Evolutionary conservation across 1,140 invertebrate genomes (phyloP).

Genomic region (Papilio glaucus): DNA sequence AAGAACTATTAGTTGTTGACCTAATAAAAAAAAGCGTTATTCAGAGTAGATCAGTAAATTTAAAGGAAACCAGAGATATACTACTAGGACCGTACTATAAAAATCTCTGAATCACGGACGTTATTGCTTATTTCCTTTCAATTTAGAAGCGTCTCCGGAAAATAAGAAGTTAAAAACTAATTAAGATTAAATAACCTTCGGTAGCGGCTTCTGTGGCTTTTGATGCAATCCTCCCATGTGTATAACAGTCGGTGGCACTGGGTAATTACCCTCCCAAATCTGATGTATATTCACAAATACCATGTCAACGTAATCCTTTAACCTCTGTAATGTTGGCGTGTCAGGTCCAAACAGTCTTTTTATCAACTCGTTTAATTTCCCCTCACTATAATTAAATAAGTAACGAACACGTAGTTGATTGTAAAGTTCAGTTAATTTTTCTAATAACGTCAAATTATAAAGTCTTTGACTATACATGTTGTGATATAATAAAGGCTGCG

Average conservation of each 20-base stretch:
- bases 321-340: conserved; percentile 59
- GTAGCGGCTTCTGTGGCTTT: conserved; percentile 59
- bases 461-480: conserved; percentile 52
- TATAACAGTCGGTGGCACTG: conserved; percentile 74
- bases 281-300: conserved; percentile 79
- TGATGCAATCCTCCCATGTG: conserved; percentile 78
- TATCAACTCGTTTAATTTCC: conserved; percentile 10
- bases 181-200: conserved; percentile 35
- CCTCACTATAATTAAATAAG: not conserved
- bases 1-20: too few species aligned
- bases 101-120: not conserved
- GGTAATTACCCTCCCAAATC: conserved; percentile 61
- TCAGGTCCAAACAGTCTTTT: conserved; percentile 60
- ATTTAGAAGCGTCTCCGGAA: not conserved
- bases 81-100: too few species aligned
- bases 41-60: too few species aligned
- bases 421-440: conserved; percentile 52
- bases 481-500: conserved; percentile 72
- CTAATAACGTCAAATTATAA: conserved; percentile 43
- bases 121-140: not conserved
- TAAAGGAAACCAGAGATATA: too few species aligned
- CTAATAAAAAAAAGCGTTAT: too few species aligned
- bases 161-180: not conserved
- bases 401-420: conserved; percentile 33
- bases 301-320: conserved; percentile 78